Conservation (phyloP, 2,113 vertebrate genomes). For the Notiomystis cincta region DNA sequence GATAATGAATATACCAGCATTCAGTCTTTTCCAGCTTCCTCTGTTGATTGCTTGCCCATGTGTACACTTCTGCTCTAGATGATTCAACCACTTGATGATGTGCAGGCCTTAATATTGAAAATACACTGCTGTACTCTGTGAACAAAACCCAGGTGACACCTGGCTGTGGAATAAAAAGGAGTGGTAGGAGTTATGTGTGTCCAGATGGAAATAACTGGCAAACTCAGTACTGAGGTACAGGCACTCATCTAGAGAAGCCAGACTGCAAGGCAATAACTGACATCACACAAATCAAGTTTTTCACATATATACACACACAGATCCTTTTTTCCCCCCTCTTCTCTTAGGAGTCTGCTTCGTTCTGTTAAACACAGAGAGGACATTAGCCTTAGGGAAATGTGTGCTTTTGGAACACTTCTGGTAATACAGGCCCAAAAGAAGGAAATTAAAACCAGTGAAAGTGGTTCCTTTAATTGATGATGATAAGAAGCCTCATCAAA, state of each 20-base stretch:
- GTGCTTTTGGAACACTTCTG: neutral
- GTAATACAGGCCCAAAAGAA: neutral
- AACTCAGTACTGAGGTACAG: neutral
- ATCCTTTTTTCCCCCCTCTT: neutral
- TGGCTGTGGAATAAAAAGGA: neutral
- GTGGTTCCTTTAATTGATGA: neutral
- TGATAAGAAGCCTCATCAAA: neutral
- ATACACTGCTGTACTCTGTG: neutral
- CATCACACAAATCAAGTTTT: neutral
- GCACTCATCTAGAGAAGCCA: neutral
- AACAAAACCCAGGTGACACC: neutral
- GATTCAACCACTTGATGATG: neutral
- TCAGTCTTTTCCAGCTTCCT: neutral
- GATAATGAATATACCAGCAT: neutral
- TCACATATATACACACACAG: too few relatives aligned
- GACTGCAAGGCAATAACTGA: neutral
- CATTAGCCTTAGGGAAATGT: neutral
- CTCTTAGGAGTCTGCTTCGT: neutral
- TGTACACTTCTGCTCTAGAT: neutral
- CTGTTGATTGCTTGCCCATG: neutral
- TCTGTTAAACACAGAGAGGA: neutral
- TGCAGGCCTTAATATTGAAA: neutral
- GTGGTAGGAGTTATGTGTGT: neutral
- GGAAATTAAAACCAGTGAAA: neutral
- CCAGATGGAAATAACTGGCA: neutral